Conservation (phyloP, 2,797 vertebrate genomes). For the Cossypha heuglini region DNA sequence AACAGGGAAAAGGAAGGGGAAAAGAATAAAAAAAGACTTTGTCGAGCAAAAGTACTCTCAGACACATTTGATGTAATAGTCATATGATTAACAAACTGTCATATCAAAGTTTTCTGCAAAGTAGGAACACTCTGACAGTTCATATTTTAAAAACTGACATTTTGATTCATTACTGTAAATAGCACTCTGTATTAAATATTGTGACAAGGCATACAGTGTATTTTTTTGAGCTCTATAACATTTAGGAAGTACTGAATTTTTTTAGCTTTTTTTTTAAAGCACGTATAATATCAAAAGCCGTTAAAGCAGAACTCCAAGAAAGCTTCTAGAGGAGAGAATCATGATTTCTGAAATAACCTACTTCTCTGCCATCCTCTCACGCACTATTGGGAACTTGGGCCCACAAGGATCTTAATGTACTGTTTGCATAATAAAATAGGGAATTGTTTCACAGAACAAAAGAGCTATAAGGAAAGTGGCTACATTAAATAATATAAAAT, state of each 20-base stretch:
- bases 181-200: constrained; percentile 80
- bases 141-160: constrained; percentile 83
- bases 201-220: constrained; percentile 76
- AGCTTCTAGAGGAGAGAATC: constrained; percentile 37
- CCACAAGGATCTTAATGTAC: constrained; percentile 55
- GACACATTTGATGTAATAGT: constrained; percentile 74
- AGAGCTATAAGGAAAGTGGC: constrained; percentile 47
- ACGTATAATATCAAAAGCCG: constrained; percentile 28
- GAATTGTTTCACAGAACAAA: constrained; percentile 50
- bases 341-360: constrained; percentile 59
- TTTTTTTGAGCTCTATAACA: constrained; percentile 58
- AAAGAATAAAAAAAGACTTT: constrained; percentile 54
- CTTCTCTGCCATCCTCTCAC: not conserved
- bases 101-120: constrained; percentile 77
- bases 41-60: constrained; percentile 57
- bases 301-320: constrained; percentile 50
- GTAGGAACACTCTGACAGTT: constrained; percentile 80
- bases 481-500: constrained; percentile 60
- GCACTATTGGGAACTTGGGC: constrained; percentile 42
- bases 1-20: not conserved
- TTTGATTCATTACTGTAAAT: constrained; percentile 83
- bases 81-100: constrained; percentile 81
- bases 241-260: constrained; percentile 54
- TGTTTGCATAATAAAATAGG: constrained; percentile 60
- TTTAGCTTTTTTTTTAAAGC: not conserved